Evolutionary conservation across 2,113 vertebrate genomes (phyloP).

Genomic region (Trinectes maculatus): DNA sequence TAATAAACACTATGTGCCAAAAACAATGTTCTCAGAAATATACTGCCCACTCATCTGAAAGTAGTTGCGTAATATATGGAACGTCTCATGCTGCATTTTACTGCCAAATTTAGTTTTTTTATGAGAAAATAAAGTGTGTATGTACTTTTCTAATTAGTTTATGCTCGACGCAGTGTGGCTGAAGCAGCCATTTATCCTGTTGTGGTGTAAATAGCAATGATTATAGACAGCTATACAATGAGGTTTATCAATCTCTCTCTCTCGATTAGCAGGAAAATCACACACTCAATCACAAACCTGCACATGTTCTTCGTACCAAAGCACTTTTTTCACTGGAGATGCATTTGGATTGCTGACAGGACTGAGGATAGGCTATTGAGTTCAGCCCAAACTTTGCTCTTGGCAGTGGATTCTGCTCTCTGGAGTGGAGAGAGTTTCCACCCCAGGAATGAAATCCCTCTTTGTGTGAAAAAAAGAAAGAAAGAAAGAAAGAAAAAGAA

Average conservation of each 20-base stretch:
- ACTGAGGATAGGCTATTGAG: slow-evolving; percentile 61
- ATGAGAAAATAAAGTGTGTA: slow-evolving; percentile 56
- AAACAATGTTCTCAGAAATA: slow-evolving; percentile 51
- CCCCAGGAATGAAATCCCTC: slow-evolving; percentile 64
- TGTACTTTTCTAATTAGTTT: slow-evolving; percentile 47
- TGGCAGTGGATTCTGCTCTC: slow-evolving; percentile 69
- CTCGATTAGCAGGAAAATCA: slow-evolving; percentile 27
- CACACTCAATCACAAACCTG: slow-evolving; percentile 26
- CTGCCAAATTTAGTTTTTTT: slow-evolving; percentile 54
- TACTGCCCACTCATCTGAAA: slow-evolving; percentile 46
- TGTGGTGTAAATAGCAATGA: slow-evolving; percentile 35
- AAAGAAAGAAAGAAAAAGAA: slow-evolving; percentile 1
- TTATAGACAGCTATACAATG: slow-evolving; percentile 34
- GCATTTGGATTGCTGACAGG: slow-evolving; percentile 57
- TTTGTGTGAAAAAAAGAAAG: slow-evolving; percentile 46
- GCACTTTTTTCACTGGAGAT: slow-evolving; percentile 44
- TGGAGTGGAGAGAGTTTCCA: slow-evolving; percentile 82
- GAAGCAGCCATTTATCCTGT: slow-evolving; percentile 30
- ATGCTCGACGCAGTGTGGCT: slow-evolving; percentile 19
- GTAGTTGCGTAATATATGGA: slow-evolving; percentile 56
- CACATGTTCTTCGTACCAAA: slow-evolving; percentile 34
- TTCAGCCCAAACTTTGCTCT: slow-evolving; percentile 68
- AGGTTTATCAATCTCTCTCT: slow-evolving; percentile 22
- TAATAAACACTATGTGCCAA: slow-evolving; percentile 46
- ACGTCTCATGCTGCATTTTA: slow-evolving; percentile 58